A percentile compares a stretch with the other conserved stretches of the same genome.
These are phyloP conservation scores for Lacerta viridis DNA, from an alignment of 2,797 vertebrate genomes.

Conservation along the genomic window DNA sequence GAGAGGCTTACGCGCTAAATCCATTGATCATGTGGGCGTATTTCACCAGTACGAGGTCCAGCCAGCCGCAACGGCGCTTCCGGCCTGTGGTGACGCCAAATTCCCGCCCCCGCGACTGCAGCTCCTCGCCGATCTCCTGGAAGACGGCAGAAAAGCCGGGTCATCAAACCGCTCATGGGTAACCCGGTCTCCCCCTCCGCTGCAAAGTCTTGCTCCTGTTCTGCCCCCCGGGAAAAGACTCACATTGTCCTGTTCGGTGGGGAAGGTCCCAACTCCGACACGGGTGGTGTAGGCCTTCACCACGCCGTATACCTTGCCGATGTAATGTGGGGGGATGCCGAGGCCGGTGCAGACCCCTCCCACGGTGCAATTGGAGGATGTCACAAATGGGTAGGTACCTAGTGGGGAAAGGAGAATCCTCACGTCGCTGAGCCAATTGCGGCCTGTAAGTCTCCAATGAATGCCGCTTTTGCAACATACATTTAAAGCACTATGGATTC, in stretches of 20 bases:
- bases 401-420: background rate
- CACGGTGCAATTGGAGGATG: conserved; percentile 88
- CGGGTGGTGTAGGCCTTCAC: conserved; percentile 88
- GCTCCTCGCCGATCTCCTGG: conserved; percentile 80
- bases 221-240: background rate
- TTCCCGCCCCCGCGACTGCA: conserved; percentile 85
- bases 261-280: conserved; percentile 87
- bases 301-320: conserved; percentile 86
- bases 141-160: background rate
- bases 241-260: conserved; percentile 85
- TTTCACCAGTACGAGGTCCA: conserved; percentile 86
- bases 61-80: conserved; percentile 86
- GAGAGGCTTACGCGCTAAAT: conserved; percentile 84
- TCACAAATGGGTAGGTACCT: conserved; percentile 89
- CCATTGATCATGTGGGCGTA: conserved; percentile 90
- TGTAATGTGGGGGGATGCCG: conserved; percentile 83
- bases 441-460: background rate
- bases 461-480: too few species aligned
- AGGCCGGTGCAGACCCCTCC: conserved; percentile 87
- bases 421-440: background rate
- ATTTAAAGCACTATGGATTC: too few species aligned
- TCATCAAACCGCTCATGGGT: too few species aligned
- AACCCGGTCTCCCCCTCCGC: background rate
- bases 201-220: background rate
- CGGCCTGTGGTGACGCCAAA: conserved; percentile 87